Evolutionary conservation across 2,113 vertebrate species (phyloP), one percentile per base, ranked within the genome.

Genomic region (Beaufortia kweichowensis): DNA sequence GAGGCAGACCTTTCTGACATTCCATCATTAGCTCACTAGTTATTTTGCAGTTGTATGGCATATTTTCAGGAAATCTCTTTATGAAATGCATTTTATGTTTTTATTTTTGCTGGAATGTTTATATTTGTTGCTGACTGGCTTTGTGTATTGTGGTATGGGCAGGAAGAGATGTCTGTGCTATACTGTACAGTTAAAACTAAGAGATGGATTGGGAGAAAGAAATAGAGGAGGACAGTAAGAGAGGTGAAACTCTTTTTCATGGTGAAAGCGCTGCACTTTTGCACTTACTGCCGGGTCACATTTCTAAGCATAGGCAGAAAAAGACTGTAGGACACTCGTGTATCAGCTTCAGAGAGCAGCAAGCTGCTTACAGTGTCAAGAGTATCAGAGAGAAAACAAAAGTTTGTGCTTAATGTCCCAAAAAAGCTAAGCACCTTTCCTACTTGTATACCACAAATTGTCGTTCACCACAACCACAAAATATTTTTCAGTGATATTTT

Each of bases 221-320:
- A 3, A 55, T 46, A 73, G 26, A 67, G 48, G 15, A 53, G 26
- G 50, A 73, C 26, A 46, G 60, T 24, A 53, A 76, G 60, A 59
- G 66, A 76, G 35, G 74, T 26, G 59, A 80, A 69, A 53, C 60
- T 63, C 64, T 79, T 82, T 77, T 71, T 62, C 33, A 56, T 28
- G 48, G 57, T 71, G 74, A 76, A 79, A 67, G 61, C 68, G 21
- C 77, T 77, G 77, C 74, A 61, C 68, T 72, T 82, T 77, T 82
- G 43, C 73, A 53, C 67, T 73, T 79, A 64, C 63, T 28, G 53
- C n/a, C 31, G 39, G 53, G 71, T 79, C 77, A 76, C 77, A 79
- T 79, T 82, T 76, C 67, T 26, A 33, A 28, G 55, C 73, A 72
- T 79, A 72, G 73, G 62, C 77, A 82, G 73, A 79, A 82, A 56